Conservation (phyloP, 2,888 invertebrate species). For the Ophraella communa region DNA sequence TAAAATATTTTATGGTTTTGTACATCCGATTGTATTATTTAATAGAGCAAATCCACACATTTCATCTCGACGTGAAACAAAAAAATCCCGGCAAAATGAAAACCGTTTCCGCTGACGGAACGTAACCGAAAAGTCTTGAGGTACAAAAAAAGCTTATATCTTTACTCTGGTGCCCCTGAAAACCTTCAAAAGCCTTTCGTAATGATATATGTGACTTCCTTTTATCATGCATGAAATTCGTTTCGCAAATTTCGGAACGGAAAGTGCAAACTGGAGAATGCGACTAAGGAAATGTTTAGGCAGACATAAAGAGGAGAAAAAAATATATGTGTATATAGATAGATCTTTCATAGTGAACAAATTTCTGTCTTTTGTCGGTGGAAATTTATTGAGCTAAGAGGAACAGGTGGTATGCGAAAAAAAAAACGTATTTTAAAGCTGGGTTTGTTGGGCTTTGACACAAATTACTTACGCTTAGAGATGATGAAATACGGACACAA, state of each 20-base stretch:
- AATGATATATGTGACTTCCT: conserved; percentile 39
- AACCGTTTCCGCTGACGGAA: conserved; percentile 22
- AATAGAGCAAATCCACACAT: conserved; percentile 8
- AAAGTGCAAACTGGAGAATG: conserved; percentile 30
- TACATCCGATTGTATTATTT: too few species aligned
- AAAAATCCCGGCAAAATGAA: conserved; percentile 16
- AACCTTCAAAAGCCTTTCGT: conserved; percentile 36
- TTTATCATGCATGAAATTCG: conserved; percentile 37
- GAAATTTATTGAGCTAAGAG: conserved; percentile 25
- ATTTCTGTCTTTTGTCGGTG: conserved; percentile 29
- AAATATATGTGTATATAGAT: too few species aligned
- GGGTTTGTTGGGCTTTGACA: too few species aligned
- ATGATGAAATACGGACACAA: too few species aligned
- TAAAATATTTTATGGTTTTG: too few species aligned
- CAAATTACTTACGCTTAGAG: too few species aligned
- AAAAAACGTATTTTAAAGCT: too few species aligned
- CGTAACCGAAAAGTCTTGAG: conserved; percentile 10
- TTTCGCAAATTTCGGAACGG: conserved; percentile 30
- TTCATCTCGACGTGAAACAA: not conserved
- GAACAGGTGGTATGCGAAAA: too few species aligned
- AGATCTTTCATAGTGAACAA: conserved; percentile 23
- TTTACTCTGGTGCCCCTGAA: conserved; percentile 30
- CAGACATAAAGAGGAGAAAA: conserved; percentile 21
- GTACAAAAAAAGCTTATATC: conserved; percentile 30
- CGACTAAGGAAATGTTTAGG: conserved; percentile 32